phyloP scores from a whole-genome alignment of 2,888 invertebrate species.

The Diploptera punctata region DNA sequence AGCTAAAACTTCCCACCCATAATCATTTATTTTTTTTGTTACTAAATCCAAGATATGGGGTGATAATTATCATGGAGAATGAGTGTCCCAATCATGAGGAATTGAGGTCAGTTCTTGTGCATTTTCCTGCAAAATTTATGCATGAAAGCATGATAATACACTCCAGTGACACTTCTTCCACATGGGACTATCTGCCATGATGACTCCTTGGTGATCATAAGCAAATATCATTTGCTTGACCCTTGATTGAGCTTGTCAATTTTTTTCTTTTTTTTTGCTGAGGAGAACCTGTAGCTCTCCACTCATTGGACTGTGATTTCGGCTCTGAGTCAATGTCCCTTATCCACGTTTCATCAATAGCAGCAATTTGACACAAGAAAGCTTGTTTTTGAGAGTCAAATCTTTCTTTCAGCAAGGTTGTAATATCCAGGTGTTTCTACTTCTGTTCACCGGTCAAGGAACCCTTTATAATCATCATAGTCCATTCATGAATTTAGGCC shows the following conservation, averaged over 20 bases:
- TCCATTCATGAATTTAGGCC: too few relatives aligned
- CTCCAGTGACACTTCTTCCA: too few relatives aligned
- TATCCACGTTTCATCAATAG: neutral
- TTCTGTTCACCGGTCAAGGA: neutral
- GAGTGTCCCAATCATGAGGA: conserved; percentile 6
- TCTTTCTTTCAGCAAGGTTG: conserved; percentile 10
- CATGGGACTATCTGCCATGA: too few relatives aligned
- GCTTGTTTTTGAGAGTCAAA: neutral
- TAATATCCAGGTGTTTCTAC: neutral
- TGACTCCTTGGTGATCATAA: conserved; percentile 9
- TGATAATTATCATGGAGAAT: conserved; percentile 5
- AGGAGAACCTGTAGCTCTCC: neutral
- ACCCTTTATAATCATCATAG: too few relatives aligned
- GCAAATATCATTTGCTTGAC: neutral
- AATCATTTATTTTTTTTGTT: neutral
- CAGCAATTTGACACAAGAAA: neutral
- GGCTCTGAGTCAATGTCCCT: too few relatives aligned
- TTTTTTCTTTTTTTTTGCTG: neutral
- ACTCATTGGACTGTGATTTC: conserved; percentile 8
- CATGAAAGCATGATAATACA: too few relatives aligned
- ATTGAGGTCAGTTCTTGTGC: conserved; percentile 2
- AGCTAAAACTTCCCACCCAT: neutral
- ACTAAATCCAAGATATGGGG: neutral
- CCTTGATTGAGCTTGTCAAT: neutral
- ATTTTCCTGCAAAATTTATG: conserved; percentile 8